Evolutionary conservation across 2,113 vertebrate species (phyloP), one percentile per base, ranked within the genome.

Genomic region (Nanorana parkeri): DNA sequence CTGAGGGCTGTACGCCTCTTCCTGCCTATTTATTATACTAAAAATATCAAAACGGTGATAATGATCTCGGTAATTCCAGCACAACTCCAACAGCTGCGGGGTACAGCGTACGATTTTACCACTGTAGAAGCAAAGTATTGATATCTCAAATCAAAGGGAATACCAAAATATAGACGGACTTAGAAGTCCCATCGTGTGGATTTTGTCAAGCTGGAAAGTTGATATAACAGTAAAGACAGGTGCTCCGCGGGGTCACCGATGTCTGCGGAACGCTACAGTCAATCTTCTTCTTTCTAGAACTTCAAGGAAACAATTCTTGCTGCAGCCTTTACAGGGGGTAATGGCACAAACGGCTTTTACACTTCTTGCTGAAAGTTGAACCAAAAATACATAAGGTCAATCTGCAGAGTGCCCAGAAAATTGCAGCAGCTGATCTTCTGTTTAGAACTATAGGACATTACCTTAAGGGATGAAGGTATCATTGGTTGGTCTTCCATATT

Each of bases 41-140:
- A 72, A 72, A 55, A 28, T 55, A 72, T 47, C 23, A 68, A 26
- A n/a, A 20, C 10, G 24, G 69, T 56, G 69, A 55, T 72, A 72
- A 72, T 72, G 52, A 52, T 29, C 15, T n/a, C 8, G 56, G 17
- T 56, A 73, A 73, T 73, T 54, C 69, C 54, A 11, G 52, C 6
- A 54, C 24, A 24, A 26, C 69, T 26, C 17, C 3, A 32, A 11
- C 52, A 73, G 69, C 54, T 56, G 69, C 17, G 4, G 26, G 3
- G 23, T 20, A 19, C 1, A 36, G 19, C 23, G 11, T 51, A 26
- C 28, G 68, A 52, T 21, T 51, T 52, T 69, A 24, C 15, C 67
- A 23, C 1, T 21, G 21, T 23, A 26, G 41, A 26, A 26, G 17
- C 23, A 71, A 52, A 52, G 23, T 32, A 73, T 32, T 56, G 26